Conservation (phyloP, 2,888 invertebrate species). For the Chaitophorus viminalis region DNA sequence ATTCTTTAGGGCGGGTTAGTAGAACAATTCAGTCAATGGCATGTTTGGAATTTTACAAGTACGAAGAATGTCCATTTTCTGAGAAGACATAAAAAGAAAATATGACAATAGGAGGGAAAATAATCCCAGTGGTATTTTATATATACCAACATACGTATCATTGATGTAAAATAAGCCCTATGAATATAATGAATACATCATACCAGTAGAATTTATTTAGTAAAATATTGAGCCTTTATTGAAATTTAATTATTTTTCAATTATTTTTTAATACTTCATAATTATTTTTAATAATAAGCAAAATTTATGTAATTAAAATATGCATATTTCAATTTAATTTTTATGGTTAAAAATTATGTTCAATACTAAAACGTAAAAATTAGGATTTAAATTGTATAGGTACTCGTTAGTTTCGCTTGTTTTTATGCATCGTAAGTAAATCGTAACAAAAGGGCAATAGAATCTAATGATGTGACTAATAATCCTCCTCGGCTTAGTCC, state of each 20-base stretch:
- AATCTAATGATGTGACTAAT: not conserved
- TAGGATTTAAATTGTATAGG: not conserved
- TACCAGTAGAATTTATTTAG: not conserved
- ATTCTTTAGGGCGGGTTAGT: not conserved
- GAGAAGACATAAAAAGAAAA: slow-evolving; percentile 42
- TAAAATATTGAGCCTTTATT: not conserved
- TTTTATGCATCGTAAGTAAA: too few species aligned
- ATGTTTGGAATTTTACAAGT: slow-evolving; percentile 49
- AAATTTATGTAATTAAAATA: too few species aligned
- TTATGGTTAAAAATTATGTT: too few species aligned
- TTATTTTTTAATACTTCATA: too few species aligned
- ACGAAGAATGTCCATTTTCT: slow-evolving; percentile 37
- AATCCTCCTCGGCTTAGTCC: not conserved
- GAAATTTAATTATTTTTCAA: too few species aligned
- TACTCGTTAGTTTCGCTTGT: not conserved
- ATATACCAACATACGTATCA: not conserved
- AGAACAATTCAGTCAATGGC: slow-evolving; percentile 17
- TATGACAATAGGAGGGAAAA: not conserved
- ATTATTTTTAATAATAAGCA: too few species aligned
- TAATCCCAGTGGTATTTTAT: slow-evolving; percentile 36
- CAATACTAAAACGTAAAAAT: too few species aligned
- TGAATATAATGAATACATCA: not conserved
- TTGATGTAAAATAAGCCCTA: not conserved
- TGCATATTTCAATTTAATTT: too few species aligned
- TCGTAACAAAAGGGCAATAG: not conserved